Percentiles rank a stretch among this genome's conserved stretches.
Evolutionary conservation across 2,113 vertebrate genomes (phyloP).

Genomic region (Speoplatyrhinus poulsoni): DNA sequence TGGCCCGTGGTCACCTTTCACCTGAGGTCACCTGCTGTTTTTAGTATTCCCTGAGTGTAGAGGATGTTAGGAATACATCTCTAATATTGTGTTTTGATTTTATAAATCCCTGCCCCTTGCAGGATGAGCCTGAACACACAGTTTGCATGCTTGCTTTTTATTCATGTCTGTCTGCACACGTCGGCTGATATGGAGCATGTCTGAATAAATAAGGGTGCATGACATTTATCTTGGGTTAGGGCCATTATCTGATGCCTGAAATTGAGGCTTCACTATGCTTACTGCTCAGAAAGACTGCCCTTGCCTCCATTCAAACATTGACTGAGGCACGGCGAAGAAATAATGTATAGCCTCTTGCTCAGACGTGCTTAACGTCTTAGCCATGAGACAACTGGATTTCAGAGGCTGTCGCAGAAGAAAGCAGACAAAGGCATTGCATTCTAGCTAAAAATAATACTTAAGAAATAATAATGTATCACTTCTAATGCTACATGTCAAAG

Average conservation of each 20-base stretch:
- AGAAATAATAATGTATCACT: constrained; percentile 1
- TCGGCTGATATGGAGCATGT: background rate
- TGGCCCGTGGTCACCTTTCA: background rate
- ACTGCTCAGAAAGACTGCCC: constrained; percentile 5
- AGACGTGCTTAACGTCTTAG: background rate
- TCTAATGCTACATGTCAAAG: constrained; percentile 9
- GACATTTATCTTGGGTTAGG: background rate
- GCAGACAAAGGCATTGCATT: background rate
- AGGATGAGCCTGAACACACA: too few species aligned
- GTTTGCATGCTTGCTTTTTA: too few species aligned
- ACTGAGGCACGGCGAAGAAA: background rate
- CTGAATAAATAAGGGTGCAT: constrained; percentile 3
- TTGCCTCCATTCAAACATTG: constrained; percentile 1
- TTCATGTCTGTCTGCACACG: too few species aligned
- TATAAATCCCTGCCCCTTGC: too few species aligned
- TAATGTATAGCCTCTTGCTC: background rate
- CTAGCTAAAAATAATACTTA: background rate
- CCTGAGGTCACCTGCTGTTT: background rate
- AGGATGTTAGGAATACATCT: background rate
- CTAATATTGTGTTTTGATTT: background rate
- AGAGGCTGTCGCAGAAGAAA: background rate
- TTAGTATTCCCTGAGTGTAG: background rate
- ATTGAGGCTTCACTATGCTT: constrained; percentile 12
- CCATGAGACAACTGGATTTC: background rate
- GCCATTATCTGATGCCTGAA: background rate